Conservation (phyloP, 2,113 vertebrate species). For the Bos indicus region DNA sequence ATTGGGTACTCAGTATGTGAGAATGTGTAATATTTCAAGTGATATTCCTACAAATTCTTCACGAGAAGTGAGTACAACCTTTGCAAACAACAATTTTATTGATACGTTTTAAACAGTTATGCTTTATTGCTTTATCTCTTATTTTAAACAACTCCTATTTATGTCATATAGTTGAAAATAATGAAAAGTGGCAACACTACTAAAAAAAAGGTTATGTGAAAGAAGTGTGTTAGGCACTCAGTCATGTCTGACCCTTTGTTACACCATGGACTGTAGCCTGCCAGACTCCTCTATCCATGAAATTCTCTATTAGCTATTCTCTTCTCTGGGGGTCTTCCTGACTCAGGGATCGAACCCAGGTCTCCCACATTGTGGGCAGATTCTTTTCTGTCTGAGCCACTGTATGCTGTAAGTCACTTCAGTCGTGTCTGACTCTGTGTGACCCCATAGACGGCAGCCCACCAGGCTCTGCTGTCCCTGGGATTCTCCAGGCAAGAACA, state of each 20-base stretch:
- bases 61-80: neutral
- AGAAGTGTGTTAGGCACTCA: neutral
- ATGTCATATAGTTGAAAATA: neutral
- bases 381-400: neutral
- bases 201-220: neutral
- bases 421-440: accelerated
- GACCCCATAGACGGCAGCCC: too few relatives aligned
- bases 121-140: neutral
- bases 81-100: neutral
- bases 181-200: neutral
- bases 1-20: neutral
- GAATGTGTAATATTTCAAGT: neutral
- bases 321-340: neutral
- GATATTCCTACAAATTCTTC: neutral
- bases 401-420: too few relatives aligned
- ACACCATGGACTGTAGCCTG: neutral
- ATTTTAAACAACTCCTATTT: neutral
- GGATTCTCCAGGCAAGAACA: too few relatives aligned
- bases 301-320: neutral
- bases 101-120: neutral
- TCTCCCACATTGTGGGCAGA: neutral
- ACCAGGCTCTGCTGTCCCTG: too few relatives aligned
- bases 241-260: neutral
- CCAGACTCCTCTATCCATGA: neutral
- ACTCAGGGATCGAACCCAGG: neutral